Evolutionary conservation across 2,113 vertebrate genomes (phyloP).

Genomic region (Hystrix cristata): DNA sequence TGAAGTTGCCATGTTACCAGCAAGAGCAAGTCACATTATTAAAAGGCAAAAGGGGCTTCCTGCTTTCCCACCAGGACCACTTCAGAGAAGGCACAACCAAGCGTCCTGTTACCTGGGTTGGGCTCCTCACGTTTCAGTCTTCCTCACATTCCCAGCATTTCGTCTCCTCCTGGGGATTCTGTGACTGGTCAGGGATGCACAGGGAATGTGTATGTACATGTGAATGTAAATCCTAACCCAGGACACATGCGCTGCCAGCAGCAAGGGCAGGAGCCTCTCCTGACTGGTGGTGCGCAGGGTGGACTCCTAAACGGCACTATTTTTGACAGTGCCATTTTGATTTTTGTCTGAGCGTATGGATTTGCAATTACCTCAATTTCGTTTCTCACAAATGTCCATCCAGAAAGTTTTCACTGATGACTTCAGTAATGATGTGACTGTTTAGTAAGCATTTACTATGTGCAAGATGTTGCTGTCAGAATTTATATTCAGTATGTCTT

Average conservation of each 20-base stretch:
- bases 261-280: constrained; percentile 18
- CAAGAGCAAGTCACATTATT: constrained; percentile 67
- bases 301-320: background rate
- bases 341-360: background rate
- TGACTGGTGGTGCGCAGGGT: background rate
- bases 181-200: background rate
- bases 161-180: background rate
- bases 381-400: background rate
- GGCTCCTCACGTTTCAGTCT: background rate
- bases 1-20: constrained; percentile 60
- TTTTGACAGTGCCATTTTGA: background rate
- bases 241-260: background rate
- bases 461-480: background rate
- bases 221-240: background rate
- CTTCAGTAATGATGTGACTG: background rate
- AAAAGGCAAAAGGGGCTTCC: constrained; percentile 67
- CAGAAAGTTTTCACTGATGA: background rate
- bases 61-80: constrained; percentile 55
- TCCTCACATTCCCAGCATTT: background rate
- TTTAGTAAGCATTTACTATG: background rate
- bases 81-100: constrained; percentile 59
- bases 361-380: background rate
- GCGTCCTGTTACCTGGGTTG: background rate
- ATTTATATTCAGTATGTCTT: background rate
- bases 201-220: background rate